These are phyloP conservation scores for Saccopteryx bilineata DNA, from an alignment of 2,113 vertebrate genomes.

Conservation along the genomic window DNA sequence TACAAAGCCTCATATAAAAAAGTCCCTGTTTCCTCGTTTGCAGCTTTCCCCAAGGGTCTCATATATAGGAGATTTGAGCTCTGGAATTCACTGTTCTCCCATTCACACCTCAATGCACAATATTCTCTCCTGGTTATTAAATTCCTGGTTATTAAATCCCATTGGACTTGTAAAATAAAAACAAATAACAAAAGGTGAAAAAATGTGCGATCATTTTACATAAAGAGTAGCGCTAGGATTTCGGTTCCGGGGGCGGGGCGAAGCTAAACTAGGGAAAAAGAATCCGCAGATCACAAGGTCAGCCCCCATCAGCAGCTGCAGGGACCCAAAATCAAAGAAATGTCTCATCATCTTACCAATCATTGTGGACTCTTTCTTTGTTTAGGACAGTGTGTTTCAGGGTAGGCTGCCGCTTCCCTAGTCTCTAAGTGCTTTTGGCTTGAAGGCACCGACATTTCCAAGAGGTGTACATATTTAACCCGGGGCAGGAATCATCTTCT, in stretches of 20 bases:
- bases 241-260: neutral
- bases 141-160: conserved; percentile 67
- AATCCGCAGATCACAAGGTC: conserved; percentile 67
- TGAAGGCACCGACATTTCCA: conserved; percentile 78
- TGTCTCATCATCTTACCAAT: conserved; percentile 86
- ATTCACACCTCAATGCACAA: conserved; percentile 46
- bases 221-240: conserved; percentile 61
- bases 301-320: conserved; percentile 47
- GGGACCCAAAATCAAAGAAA: conserved; percentile 71
- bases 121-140: conserved; percentile 64
- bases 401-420: conserved; percentile 76
- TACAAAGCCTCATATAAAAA: neutral
- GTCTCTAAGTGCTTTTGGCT: conserved; percentile 75
- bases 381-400: conserved; percentile 80
- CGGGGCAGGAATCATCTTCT: conserved; percentile 84
- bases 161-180: conserved; percentile 50
- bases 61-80: neutral
- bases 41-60: neutral
- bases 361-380: conserved; percentile 83
- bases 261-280: neutral
- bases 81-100: conserved; percentile 29
- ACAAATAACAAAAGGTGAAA: neutral
- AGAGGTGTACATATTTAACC: conserved; percentile 80
- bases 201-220: conserved; percentile 63
- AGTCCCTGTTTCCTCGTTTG: neutral